Evolutionary conservation across 2,113 vertebrate genomes (phyloP).

Genomic region (Neofelis nebulosa): DNA sequence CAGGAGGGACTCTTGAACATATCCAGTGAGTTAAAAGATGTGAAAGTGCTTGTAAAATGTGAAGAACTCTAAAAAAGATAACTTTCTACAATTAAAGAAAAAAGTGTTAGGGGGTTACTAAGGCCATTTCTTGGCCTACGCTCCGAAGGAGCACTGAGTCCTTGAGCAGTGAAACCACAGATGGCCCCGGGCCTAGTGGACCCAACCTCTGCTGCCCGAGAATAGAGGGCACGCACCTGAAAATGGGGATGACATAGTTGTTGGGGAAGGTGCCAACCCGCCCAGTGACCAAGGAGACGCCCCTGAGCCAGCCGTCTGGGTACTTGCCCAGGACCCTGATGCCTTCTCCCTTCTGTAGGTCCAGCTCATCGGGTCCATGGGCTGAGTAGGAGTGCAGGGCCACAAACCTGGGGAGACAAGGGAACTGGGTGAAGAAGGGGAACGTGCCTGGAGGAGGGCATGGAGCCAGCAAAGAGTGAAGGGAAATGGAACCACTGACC

Average conservation of each 20-base stretch:
- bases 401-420: slow-evolving; percentile 88
- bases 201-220: background rate
- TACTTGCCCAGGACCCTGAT: slow-evolving; percentile 93
- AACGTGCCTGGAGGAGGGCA: accelerated
- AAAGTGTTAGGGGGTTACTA: background rate
- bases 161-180: background rate
- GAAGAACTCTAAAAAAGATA: background rate
- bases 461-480: background rate
- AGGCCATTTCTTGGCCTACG: background rate
- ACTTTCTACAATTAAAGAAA: background rate
- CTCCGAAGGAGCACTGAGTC: background rate
- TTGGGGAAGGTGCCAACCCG: slow-evolving; percentile 94
- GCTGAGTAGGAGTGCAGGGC: slow-evolving; percentile 91
- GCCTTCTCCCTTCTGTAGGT: slow-evolving; percentile 95
- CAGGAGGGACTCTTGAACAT: background rate
- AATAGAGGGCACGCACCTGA: slow-evolving; percentile 87
- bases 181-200: background rate
- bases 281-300: slow-evolving; percentile 93
- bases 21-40: background rate
- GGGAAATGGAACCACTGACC: background rate
- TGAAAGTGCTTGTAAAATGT: background rate
- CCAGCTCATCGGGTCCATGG: slow-evolving; percentile 90
- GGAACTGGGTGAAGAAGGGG: background rate
- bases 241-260: slow-evolving; percentile 92
- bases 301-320: slow-evolving; percentile 94